These are phyloP conservation scores for Cryptosula pallasiana DNA, from an alignment of 2,888 invertebrate species.

Conservation along the genomic window DNA sequence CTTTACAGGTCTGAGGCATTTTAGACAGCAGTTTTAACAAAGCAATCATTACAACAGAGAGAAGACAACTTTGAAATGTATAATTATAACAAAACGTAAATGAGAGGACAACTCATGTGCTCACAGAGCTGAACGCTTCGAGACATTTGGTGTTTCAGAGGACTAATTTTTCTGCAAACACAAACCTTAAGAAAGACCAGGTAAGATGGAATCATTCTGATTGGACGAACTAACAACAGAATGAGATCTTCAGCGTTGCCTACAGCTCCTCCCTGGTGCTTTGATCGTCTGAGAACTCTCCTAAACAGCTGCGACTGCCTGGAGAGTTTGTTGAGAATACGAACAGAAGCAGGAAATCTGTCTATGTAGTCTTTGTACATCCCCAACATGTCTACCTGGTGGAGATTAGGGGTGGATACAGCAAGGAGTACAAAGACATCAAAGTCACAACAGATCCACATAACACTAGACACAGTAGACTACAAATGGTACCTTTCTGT, in stretches of 20 bases:
- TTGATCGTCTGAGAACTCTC: slow-evolving; percentile 1
- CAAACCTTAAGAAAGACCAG: neutral
- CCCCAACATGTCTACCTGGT: neutral
- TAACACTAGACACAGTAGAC: too few relatives aligned
- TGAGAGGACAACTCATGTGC: too few relatives aligned
- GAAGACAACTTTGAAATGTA: too few relatives aligned
- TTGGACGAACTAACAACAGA: neutral
- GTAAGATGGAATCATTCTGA: neutral
- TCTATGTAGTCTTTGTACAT: slow-evolving; percentile 20
- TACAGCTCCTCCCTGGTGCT: neutral
- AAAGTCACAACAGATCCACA: too few relatives aligned
- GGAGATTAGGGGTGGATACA: neutral
- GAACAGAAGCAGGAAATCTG: neutral
- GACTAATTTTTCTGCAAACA: neutral
- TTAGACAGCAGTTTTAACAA: too few relatives aligned
- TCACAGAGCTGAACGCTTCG: too few relatives aligned
- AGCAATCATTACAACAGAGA: too few relatives aligned
- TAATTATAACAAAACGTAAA: too few relatives aligned
- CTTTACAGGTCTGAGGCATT: too few relatives aligned
- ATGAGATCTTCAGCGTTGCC: slow-evolving; percentile 4
- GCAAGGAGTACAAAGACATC: too few relatives aligned
- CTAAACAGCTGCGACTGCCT: neutral
- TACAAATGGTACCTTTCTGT: slow-evolving; percentile 8
- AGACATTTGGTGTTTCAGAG: too few relatives aligned
- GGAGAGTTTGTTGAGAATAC: neutral